phyloP scores from a whole-genome alignment of 2,113 vertebrate species.

The Melanerpes aurifrons region DNA sequence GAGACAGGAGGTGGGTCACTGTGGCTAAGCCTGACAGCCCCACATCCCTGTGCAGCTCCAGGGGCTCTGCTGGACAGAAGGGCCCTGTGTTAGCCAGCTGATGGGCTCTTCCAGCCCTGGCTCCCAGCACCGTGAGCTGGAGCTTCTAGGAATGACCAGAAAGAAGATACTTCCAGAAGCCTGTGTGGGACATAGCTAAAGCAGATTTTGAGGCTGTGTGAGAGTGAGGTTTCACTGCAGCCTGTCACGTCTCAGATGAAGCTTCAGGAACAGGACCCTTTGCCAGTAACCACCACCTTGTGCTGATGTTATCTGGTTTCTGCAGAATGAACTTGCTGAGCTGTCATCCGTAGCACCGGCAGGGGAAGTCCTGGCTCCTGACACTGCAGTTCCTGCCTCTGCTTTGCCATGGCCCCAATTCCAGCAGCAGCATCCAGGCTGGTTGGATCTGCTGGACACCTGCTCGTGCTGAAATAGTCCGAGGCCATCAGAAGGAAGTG shows the following conservation, averaged over 20 bases:
- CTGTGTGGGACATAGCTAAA: background rate
- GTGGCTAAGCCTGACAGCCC: background rate
- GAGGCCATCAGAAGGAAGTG: background rate
- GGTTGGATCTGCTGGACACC: background rate
- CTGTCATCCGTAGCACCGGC: slow-evolving; percentile 29
- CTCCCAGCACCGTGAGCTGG: rapidly evolving
- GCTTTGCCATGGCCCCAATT: slow-evolving; percentile 24
- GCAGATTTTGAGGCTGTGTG: background rate
- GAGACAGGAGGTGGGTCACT: background rate
- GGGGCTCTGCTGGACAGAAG: background rate
- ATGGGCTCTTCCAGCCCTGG: background rate
- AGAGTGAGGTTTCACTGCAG: background rate
- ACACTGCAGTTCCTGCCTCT: slow-evolving; percentile 41
- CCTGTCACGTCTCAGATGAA: slow-evolving; percentile 52
- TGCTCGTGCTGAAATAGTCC: background rate
- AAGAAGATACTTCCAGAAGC: background rate
- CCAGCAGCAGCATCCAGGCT: background rate
- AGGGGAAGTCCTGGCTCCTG: slow-evolving; percentile 78
- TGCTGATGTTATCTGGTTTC: slow-evolving; percentile 81
- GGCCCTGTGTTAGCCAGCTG: background rate
- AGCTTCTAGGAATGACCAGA: background rate
- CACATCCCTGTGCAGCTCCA: background rate
- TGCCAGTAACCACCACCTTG: slow-evolving; percentile 72
- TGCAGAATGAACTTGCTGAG: slow-evolving; percentile 77
- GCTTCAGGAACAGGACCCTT: slow-evolving; percentile 58